phyloP scores from a whole-genome alignment of 2,888 invertebrate genomes.

The Diplolepis rosae region DNA sequence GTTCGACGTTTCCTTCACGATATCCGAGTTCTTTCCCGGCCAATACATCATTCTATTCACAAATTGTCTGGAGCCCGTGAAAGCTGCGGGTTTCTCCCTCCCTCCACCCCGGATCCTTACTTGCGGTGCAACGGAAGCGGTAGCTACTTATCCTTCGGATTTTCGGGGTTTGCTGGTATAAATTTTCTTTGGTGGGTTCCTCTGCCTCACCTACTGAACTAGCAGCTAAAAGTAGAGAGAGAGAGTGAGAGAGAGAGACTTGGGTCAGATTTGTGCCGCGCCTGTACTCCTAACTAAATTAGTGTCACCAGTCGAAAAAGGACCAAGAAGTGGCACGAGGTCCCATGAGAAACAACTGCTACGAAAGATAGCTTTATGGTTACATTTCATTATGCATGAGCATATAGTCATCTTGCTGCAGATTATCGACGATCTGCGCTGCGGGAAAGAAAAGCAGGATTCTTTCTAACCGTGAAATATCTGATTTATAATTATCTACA shows the following conservation, averaged over 20 bases:
- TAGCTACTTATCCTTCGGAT: conserved; percentile 63
- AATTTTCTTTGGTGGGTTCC: conserved; percentile 58
- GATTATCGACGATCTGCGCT: conserved; percentile 29
- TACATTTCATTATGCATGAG: conserved; percentile 15
- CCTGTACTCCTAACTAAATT: conserved; percentile 51
- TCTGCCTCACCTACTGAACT: conserved; percentile 39
- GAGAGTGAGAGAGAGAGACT: conserved; percentile 22
- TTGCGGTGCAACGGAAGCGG: conserved; percentile 57
- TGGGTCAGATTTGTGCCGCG: conserved; percentile 38
- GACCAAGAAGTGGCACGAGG: background rate
- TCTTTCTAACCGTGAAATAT: background rate
- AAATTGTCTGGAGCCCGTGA: conserved; percentile 66
- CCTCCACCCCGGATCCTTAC: conserved; percentile 45
- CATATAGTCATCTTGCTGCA: conserved; percentile 13
- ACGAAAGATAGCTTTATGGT: background rate
- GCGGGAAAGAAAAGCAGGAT: conserved; percentile 1
- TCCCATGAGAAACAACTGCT: background rate
- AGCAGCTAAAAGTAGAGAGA: background rate
- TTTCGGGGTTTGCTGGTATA: conserved; percentile 51
- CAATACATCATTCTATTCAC: conserved; percentile 69
- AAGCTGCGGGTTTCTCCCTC: conserved; percentile 56
- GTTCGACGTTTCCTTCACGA: conserved; percentile 56
- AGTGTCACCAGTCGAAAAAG: conserved; percentile 39
- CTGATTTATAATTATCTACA: background rate
- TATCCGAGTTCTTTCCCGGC: conserved; percentile 55